Percentiles rank a stretch among this genome's conserved stretches.
Evolutionary conservation across 1,140 invertebrate species (phyloP).

Genomic region (Proctacanthus coquilletti): DNA sequence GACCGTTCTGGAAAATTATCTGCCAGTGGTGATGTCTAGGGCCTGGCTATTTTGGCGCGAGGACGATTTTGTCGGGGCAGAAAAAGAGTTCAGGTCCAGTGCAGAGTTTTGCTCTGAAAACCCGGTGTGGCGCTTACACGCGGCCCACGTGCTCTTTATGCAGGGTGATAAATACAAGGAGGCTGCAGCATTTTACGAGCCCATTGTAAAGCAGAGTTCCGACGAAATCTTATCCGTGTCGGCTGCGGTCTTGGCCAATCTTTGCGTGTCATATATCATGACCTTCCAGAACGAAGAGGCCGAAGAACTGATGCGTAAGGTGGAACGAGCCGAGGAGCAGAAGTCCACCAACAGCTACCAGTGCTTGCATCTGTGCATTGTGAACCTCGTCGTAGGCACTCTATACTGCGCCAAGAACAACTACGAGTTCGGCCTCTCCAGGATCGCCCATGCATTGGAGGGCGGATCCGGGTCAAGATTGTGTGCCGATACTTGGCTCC

Average conservation of each 20-base stretch:
- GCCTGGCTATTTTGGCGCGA: conserved; percentile 98
- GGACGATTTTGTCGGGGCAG: conserved; percentile 89
- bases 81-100: conserved; percentile 89
- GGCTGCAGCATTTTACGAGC: conserved; percentile 95
- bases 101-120: conserved; percentile 97
- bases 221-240: conserved; percentile 92
- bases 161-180: conserved; percentile 98
- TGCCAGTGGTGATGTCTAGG: conserved; percentile 96
- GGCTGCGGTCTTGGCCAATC: conserved; percentile 92
- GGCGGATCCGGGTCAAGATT: conserved; percentile 35
- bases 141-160: conserved; percentile 98
- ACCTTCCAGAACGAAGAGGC: conserved; percentile 98
- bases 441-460: conserved; percentile 45
- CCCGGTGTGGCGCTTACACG: conserved; percentile 93
- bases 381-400: conserved; percentile 97
- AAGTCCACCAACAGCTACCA: conserved; percentile 85
- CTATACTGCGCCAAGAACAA: conserved; percentile 98
- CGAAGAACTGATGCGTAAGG: conserved; percentile 90
- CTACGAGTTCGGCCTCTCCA: conserved; percentile 96
- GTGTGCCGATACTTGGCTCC: conserved; percentile 91
- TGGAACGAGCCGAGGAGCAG: conserved; percentile 95
- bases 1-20: conserved; percentile 70
- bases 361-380: conserved; percentile 95
- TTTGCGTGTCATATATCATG: conserved; percentile 99
- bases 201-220: conserved; percentile 92